Conservation (phyloP, 2,888 invertebrate genomes). For the Eristalinus aeneus region DNA sequence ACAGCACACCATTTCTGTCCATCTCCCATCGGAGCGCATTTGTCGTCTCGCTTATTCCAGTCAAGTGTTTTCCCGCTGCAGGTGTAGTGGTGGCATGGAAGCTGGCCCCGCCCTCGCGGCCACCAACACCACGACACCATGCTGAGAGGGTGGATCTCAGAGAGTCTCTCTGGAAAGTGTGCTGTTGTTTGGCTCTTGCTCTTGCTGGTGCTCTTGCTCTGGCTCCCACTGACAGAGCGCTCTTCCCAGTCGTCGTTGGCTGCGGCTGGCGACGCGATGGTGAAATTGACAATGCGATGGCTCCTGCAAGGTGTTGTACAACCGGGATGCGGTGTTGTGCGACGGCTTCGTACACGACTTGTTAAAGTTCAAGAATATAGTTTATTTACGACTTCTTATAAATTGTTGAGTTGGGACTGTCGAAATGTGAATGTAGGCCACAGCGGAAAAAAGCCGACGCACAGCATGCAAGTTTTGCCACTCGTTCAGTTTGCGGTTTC, state of each 20-base stretch:
- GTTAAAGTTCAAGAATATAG: background rate
- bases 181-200: slow-evolving; percentile 4
- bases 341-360: slow-evolving; percentile 17
- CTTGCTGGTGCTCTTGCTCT: slow-evolving; percentile 35
- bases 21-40: background rate
- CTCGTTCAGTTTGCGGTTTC: background rate
- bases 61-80: slow-evolving; percentile 46
- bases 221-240: slow-evolving; percentile 53
- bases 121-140: slow-evolving; percentile 22
- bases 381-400: background rate
- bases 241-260: slow-evolving; percentile 26
- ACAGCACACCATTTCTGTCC: slow-evolving; percentile 22
- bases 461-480: background rate
- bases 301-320: background rate
- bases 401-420: background rate
- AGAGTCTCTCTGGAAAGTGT: slow-evolving; percentile 48
- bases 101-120: slow-evolving; percentile 49
- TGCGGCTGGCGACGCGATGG: slow-evolving; percentile 29
- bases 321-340: slow-evolving; percentile 48
- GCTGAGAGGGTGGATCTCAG: slow-evolving; percentile 60
- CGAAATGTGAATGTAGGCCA: background rate
- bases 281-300: slow-evolving; percentile 62
- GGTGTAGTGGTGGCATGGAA: slow-evolving; percentile 68
- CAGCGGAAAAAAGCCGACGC: no score
- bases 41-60: slow-evolving; percentile 68